Evolutionary conservation across 1,140 invertebrate species (phyloP).

Genomic region (Ruditapes philippinarum): DNA sequence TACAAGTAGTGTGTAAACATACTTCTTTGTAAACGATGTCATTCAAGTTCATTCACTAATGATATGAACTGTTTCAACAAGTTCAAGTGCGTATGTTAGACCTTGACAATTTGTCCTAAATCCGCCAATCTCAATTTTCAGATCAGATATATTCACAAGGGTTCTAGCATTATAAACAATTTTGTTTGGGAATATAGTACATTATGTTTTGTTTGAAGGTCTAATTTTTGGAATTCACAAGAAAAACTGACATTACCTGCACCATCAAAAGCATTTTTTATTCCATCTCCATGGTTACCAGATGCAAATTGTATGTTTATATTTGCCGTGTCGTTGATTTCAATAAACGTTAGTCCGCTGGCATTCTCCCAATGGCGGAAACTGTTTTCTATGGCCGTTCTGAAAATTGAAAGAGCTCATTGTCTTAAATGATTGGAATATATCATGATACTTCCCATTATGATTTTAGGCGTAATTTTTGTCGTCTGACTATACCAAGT

Average conservation of each 20-base stretch:
- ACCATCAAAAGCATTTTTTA: slow-evolving; percentile 29
- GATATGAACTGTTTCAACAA: too few relatives aligned
- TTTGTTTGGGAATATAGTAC: background rate
- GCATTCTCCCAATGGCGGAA: background rate
- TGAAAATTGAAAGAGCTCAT: background rate
- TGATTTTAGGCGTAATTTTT: background rate
- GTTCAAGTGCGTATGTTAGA: too few relatives aligned
- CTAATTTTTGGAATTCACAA: too few relatives aligned
- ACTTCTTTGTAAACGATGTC: too few relatives aligned
- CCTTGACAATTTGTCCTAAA: too few relatives aligned
- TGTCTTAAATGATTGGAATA: background rate
- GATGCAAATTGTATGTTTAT: slow-evolving; percentile 4
- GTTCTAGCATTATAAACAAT: too few relatives aligned
- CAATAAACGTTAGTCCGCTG: background rate
- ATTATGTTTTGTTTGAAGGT: background rate
- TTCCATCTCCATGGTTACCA: slow-evolving; percentile 30
- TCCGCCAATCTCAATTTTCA: background rate
- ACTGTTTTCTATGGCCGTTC: slow-evolving; percentile 12
- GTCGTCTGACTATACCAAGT: background rate
- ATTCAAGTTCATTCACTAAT: too few relatives aligned
- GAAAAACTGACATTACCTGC: background rate
- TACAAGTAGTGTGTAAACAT: too few relatives aligned
- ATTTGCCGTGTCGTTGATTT: slow-evolving; percentile 6
- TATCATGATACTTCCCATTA: background rate
- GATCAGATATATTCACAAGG: background rate